Percentiles rank a stretch among this genome's conserved stretches.
phyloP scores from a whole-genome alignment of 2,888 invertebrate genomes.

The Eucriotettix oculatus region DNA sequence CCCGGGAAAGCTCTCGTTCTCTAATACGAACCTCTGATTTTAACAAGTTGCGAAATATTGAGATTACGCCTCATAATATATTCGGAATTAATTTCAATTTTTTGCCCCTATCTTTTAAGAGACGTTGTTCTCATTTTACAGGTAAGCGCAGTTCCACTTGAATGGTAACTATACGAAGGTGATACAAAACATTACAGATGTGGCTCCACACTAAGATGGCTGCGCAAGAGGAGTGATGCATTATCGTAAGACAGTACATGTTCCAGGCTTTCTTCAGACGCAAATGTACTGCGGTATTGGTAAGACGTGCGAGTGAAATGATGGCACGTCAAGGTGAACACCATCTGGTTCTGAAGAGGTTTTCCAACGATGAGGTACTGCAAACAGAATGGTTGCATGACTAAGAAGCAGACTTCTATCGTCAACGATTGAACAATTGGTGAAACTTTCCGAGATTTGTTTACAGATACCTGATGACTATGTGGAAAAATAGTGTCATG shows the following conservation, averaged over 20 bases:
- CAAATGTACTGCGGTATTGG: not conserved
- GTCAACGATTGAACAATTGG: not conserved
- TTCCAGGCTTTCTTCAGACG: not conserved
- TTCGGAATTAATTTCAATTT: too few relatives aligned
- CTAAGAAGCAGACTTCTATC: not conserved
- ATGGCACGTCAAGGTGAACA: not conserved
- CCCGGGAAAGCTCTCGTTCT: too few relatives aligned
- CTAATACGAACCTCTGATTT: too few relatives aligned
- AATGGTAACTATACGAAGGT: too few relatives aligned
- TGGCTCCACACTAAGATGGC: not conserved
- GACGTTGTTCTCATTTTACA: too few relatives aligned
- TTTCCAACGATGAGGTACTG: not conserved
- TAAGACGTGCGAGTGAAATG: not conserved
- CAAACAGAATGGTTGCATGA: not conserved
- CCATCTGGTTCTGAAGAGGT: not conserved
- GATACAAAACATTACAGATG: not conserved
- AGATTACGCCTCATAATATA: too few relatives aligned
- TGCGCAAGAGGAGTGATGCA: not conserved
- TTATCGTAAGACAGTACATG: not conserved
- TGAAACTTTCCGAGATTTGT: not conserved
- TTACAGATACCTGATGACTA: not conserved
- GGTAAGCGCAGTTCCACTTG: too few relatives aligned
- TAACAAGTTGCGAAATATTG: too few relatives aligned
- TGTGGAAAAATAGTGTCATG: not conserved
- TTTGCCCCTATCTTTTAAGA: too few relatives aligned